Conservation (phyloP, 2,113 vertebrate species). For the Rhynchomys soricoides region DNA sequence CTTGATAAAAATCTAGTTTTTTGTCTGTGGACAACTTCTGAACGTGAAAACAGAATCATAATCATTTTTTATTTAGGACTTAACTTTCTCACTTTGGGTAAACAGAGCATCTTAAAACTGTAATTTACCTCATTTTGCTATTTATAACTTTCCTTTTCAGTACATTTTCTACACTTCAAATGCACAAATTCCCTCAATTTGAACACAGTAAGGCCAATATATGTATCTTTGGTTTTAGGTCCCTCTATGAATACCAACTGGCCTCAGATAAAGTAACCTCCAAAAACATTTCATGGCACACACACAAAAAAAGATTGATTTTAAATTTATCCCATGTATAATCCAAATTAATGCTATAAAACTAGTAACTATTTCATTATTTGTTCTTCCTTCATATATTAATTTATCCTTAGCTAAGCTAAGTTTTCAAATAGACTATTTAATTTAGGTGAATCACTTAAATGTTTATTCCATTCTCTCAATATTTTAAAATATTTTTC, state of each 20-base stretch:
- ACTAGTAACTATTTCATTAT: conserved; percentile 24
- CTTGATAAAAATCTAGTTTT: conserved; percentile 50
- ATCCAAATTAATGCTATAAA: conserved; percentile 35
- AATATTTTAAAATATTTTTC: conserved; percentile 19
- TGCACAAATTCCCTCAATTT: not conserved
- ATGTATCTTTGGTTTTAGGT: not conserved
- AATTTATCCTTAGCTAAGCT: conserved; percentile 38
- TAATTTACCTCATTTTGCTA: conserved; percentile 44
- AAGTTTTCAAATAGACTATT: conserved; percentile 4
- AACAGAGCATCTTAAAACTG: not conserved
- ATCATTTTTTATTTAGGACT: conserved; percentile 9
- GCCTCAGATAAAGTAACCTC: conserved; percentile 14
- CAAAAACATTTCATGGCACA: not conserved
- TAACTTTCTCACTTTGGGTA: conserved; percentile 7
- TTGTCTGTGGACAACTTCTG: not conserved
- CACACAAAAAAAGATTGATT: not conserved
- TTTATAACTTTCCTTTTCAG: conserved; percentile 20
- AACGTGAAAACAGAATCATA: conserved; percentile 35
- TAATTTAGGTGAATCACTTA: conserved; percentile 30
- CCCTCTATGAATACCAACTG: conserved; percentile 13
- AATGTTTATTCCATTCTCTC: conserved; percentile 47
- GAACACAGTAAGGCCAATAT: not conserved
- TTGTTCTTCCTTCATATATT: conserved; percentile 35
- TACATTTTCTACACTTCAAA: conserved; percentile 40
- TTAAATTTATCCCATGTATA: conserved; percentile 44